Conservation (phyloP, 2,797 vertebrate species). For the Girardinus metallicus region DNA sequence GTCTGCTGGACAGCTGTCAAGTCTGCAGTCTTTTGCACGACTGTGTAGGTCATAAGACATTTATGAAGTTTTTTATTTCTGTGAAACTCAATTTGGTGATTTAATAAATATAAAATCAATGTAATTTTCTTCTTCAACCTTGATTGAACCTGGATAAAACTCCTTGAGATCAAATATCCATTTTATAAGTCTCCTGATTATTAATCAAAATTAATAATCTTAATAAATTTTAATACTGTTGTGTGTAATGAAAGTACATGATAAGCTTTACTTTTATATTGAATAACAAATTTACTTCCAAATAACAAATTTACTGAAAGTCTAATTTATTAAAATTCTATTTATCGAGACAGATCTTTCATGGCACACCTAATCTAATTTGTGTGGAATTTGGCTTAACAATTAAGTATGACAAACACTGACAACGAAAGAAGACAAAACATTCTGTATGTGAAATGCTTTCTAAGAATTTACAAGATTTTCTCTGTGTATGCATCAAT, state of each 20-base stretch:
- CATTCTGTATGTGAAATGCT: background rate
- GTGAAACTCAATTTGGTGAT: background rate
- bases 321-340: background rate
- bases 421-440: background rate
- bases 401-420: background rate
- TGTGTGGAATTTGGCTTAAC: background rate
- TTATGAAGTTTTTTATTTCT: background rate
- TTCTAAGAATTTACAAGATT: background rate
- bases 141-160: too few relatives aligned
- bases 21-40: background rate
- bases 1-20: background rate
- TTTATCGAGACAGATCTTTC: background rate
- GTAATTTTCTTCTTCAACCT: too few relatives aligned
- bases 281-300: background rate
- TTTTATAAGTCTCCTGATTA: too few relatives aligned
- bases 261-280: background rate
- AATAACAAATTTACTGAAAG: background rate
- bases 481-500: background rate
- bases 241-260: background rate
- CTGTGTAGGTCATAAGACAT: background rate
- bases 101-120: background rate
- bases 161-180: too few relatives aligned
- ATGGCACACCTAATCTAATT: background rate
- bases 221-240: background rate
- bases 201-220: background rate